Evolutionary conservation across 2,113 vertebrate species (phyloP).

Genomic region (Beaufortia kweichowensis): DNA sequence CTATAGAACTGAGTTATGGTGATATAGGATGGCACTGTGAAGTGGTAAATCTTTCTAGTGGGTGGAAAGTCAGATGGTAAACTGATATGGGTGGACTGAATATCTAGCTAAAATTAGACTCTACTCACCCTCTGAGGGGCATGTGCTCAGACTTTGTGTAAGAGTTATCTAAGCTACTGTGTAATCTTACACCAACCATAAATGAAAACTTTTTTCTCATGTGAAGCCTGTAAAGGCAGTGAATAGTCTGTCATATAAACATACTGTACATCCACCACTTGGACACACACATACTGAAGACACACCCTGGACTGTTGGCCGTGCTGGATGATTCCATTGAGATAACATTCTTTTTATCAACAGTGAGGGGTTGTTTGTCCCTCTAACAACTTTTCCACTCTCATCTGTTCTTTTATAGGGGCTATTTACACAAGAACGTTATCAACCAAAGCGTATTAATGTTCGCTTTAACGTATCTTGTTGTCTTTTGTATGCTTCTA

Average conservation of each 20-base stretch:
- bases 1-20: too few species aligned
- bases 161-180: not conserved
- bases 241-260: not conserved
- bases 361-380: not conserved
- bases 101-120: conserved; percentile 73
- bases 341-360: not conserved
- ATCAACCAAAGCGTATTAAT: too few species aligned
- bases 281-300: not conserved
- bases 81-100: conserved; percentile 68
- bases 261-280: not conserved
- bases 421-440: too few species aligned
- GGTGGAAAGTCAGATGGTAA: conserved; percentile 55
- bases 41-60: not conserved
- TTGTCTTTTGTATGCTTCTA: not conserved
- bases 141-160: conserved; percentile 10
- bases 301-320: not conserved
- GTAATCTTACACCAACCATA: not conserved
- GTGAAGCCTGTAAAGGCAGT: not conserved
- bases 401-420: not conserved
- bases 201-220: not conserved
- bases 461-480: too few species aligned
- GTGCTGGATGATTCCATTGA: not conserved
- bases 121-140: not conserved
- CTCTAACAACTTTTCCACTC: not conserved
- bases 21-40: not conserved